Evolutionary conservation across 2,888 invertebrate species (phyloP), one percentile per base, ranked within the genome.

Genomic region (Andrena fulva): DNA sequence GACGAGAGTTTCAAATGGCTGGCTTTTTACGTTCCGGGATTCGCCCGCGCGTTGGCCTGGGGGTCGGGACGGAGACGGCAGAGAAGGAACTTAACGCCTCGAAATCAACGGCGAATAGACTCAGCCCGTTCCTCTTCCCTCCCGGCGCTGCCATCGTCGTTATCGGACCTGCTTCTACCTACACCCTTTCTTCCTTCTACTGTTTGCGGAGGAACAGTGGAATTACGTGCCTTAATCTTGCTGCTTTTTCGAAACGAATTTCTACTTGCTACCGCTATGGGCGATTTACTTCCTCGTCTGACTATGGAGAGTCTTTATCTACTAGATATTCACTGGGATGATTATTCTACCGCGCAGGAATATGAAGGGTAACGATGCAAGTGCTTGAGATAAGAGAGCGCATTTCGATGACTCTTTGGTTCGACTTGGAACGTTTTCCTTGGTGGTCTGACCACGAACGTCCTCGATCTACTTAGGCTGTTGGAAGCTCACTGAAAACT

Each of bases 11-110:
- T 72, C 52, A 50, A 77, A 71, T 29, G 60, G 60, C 50, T 16
- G 50, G 59, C 64, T 54, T 62, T 56, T 59, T 33, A 56, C 72
- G 62, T 60, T 60, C 71, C 66, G n/a, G 60, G 31, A 29, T 59
- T 33, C 31, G 54, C 10, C 67, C 42, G 10, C 42, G 16, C 24
- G 27, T 42, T 42, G 4, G 63, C 20, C 35, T 16, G 27, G 48
- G 33, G 33, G 29, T n/a, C 20, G 52, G 31, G 24, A 27, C 24
- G 24, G n/a, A 59, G 35, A 74, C 56, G 48, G 54, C 3, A 54
- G 59, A 33, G 62, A 50, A 24, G 63, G 31, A 80, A 77, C 66
- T 77, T 62, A 68, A 77, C 76, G 76, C 66, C 24, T 35, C 42
- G 75, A 69, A 75, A 75, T 69, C 75, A 42, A 20, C 63, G 35